Evolutionary conservation across 2,113 vertebrate species (phyloP).

Genomic region (Cyprinodon brontotheroides): DNA sequence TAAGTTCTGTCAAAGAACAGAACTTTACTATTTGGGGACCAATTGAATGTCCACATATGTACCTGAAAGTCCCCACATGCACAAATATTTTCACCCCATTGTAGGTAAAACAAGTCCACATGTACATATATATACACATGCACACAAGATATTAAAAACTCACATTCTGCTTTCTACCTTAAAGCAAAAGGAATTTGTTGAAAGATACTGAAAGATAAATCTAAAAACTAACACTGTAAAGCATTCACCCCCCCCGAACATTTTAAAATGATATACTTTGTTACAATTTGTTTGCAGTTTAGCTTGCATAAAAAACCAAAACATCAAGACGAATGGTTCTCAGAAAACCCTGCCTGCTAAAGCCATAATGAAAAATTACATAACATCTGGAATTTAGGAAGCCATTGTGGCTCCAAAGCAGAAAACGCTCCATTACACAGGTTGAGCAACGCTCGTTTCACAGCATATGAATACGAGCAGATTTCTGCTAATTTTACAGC

Average conservation of each 20-base stretch:
- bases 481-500: not conserved
- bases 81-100: no score
- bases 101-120: no score
- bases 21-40: no score
- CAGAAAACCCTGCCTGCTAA: conserved; percentile 15
- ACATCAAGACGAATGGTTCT: not conserved
- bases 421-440: conserved; percentile 18
- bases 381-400: conserved; percentile 2
- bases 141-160: no score
- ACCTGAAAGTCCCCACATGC: no score
- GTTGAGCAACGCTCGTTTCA: conserved; percentile 29
- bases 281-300: not conserved
- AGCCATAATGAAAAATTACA: conserved; percentile 13
- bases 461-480: not conserved
- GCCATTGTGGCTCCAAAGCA: conserved; percentile 19
- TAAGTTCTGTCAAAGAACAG: no score
- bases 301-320: not conserved
- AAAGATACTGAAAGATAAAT: not conserved
- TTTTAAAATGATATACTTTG: not conserved
- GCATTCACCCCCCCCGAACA: not conserved
- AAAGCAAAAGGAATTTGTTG: no score
- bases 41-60: no score
- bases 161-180: no score
- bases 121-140: no score
- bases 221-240: not conserved